These are phyloP conservation scores for Heliconius melpomene DNA, from an alignment of 1,140 invertebrate species.

Conservation along the genomic window DNA sequence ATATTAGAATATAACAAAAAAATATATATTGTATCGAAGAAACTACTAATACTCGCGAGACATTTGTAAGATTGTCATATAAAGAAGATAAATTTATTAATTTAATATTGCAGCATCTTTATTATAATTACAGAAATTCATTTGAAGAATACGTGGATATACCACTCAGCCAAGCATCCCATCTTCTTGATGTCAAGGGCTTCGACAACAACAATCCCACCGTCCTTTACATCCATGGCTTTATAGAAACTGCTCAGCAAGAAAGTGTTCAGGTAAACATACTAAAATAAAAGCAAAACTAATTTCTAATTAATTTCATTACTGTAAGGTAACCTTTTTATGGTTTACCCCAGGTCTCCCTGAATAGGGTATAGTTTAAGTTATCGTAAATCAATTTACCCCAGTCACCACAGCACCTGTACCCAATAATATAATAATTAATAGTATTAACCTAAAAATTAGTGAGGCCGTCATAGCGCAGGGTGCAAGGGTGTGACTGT, in stretches of 20 bases:
- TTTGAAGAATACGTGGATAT: slow-evolving; percentile 73
- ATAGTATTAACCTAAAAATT: background rate
- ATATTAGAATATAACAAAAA: no score
- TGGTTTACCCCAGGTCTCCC: no score
- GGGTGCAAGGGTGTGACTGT: no score
- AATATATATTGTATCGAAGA: no score
- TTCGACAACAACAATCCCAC: slow-evolving; percentile 80
- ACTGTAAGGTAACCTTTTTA: no score
- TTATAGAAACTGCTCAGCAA: slow-evolving; percentile 81
- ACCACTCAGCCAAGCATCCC: slow-evolving; percentile 62
- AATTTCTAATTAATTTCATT: no score
- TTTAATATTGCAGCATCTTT: no score
- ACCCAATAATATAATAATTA: background rate
- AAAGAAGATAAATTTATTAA: no score
- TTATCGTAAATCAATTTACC: background rate
- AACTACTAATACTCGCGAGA: no score
- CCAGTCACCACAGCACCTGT: background rate
- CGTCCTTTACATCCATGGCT: slow-evolving; percentile 83
- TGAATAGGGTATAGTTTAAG: background rate
- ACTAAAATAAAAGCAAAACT: no score
- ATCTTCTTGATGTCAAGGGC: slow-evolving; percentile 69
- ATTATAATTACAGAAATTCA: slow-evolving; percentile 59
- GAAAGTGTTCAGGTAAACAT: slow-evolving; percentile 80
- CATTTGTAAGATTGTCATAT: no score
- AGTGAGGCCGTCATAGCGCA: no score